These are phyloP conservation scores for Timema podura DNA, from an alignment of 2,888 invertebrate genomes.

Conservation along the genomic window DNA sequence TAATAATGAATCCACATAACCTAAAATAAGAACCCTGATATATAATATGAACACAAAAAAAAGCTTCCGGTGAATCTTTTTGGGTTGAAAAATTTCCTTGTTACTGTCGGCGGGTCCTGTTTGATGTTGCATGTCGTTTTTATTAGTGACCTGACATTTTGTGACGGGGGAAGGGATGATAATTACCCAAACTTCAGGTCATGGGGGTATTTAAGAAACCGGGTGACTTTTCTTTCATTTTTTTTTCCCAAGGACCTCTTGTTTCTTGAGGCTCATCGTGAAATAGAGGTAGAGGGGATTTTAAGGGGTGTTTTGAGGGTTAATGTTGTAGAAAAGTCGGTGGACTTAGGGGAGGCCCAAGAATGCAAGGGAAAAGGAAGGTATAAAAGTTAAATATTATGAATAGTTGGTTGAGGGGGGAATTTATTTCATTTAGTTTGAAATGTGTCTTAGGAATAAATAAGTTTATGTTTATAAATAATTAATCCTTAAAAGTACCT, in stretches of 20 bases:
- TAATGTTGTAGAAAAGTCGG: slow-evolving; percentile 16
- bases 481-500: no score
- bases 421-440: no score
- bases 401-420: no score
- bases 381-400: no score
- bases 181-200: slow-evolving; percentile 8
- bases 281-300: not conserved
- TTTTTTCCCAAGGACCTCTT: no score
- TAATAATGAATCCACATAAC: slow-evolving; percentile 21
- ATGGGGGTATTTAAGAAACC: slow-evolving; percentile 15
- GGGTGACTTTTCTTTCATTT: not conserved
- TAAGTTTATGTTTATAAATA: no score
- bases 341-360: not conserved
- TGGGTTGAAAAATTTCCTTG: no score
- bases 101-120: slow-evolving; percentile 12
- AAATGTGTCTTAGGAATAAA: no score
- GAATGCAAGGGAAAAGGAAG: no score
- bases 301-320: not conserved
- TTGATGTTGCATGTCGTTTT: slow-evolving; percentile 41
- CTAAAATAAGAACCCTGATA: slow-evolving; percentile 4
- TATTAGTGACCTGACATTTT: slow-evolving; percentile 54
- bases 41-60: not conserved
- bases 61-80: no score
- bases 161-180: slow-evolving; percentile 24
- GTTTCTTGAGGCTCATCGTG: not conserved